Base-by-base conservation (phyloP, 2,888 invertebrate genomes). In the Formica aserva region DNA sequence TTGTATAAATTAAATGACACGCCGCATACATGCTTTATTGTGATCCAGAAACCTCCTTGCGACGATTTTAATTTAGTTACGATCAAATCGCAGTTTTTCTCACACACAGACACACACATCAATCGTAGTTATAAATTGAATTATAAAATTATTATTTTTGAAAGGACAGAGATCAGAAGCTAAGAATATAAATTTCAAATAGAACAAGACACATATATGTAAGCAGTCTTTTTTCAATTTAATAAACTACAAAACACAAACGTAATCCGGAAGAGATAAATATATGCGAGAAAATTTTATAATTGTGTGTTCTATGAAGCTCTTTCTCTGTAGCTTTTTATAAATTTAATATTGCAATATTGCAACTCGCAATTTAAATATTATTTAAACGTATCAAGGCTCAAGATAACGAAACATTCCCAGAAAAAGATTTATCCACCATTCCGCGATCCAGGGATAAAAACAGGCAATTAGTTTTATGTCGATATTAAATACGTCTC, bases 1-100 rank as follows among this genome's bases (percentile, higher is more conserved):
- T 69, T 76, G 81, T 85, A 81, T 84, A 81, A 87, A 86, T 84
- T 80, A 81, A 82, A 69, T 66, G 84, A 81, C 74, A 82, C 78
- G 38, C 29, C 62, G 35, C 60, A 78, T 84, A 85, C 77, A 38
- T n/a, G 26, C 38, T 13, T 5, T 15, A 45, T 62, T 52, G n/a
- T 65, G n/a, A 63, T 18, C 82, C 29, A n/a, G 22, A 45, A 6
- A 57, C 8, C 6, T 71, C 2, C 15, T n/a, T 22, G 72, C 48
- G 26, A 29, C 41, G 9, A 26, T 22, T 45, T 57, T 15, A 45
- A 32, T 26, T 3, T 6, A 18, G 9, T 6, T 29, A 29, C 45
- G 32, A 45, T 35, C 32, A 0, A 35, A 35, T 35, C 6, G 32
- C 32, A 35, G 32, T 35, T 35, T 35, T 6, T 6, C 32, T 35